Conservation (phyloP, 2,797 vertebrate species). For the Lindbergichthys nudifrons region DNA sequence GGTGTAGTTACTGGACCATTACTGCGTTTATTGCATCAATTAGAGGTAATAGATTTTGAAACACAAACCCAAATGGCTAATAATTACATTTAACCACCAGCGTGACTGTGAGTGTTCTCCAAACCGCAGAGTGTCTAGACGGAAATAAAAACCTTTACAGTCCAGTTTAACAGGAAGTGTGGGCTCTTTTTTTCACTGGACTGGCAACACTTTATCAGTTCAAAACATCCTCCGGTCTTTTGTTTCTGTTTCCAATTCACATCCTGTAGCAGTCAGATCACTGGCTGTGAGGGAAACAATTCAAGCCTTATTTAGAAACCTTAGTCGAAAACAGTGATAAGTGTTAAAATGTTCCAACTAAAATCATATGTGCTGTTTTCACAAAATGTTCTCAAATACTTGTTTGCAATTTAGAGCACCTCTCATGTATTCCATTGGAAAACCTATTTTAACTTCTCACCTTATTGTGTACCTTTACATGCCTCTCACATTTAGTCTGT, state of each 20-base stretch:
- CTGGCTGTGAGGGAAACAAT: conserved; percentile 50
- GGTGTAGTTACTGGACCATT: conserved; percentile 21
- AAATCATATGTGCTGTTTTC: conserved; percentile 20
- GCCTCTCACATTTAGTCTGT: conserved; percentile 28
- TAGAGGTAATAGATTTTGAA: conserved; percentile 27
- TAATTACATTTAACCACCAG: conserved; percentile 37
- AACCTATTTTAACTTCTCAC: conserved; percentile 25
- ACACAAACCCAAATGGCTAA: conserved; percentile 45
- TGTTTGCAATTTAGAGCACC: conserved; percentile 41
- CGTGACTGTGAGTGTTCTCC: conserved; percentile 25
- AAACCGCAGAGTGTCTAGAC: conserved; percentile 38
- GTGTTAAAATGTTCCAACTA: conserved; percentile 59
- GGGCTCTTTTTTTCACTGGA: conserved; percentile 31
- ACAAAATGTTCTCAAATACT: conserved; percentile 33
- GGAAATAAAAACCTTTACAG: conserved; percentile 8
- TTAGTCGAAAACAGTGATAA: conserved; percentile 43
- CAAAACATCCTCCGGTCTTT: conserved; percentile 56
- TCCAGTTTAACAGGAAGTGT: conserved; percentile 29
- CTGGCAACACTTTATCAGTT: conserved; percentile 51
- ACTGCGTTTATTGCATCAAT: conserved; percentile 50
- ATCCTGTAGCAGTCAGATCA: conserved; percentile 62
- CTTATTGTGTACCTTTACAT: conserved; percentile 22
- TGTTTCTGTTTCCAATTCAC: conserved; percentile 55
- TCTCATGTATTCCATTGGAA: conserved; percentile 71
- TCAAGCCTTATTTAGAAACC: conserved; percentile 19